phyloP scores from a whole-genome alignment of 2,113 vertebrate genomes.

The Lepidothrix coronata region DNA sequence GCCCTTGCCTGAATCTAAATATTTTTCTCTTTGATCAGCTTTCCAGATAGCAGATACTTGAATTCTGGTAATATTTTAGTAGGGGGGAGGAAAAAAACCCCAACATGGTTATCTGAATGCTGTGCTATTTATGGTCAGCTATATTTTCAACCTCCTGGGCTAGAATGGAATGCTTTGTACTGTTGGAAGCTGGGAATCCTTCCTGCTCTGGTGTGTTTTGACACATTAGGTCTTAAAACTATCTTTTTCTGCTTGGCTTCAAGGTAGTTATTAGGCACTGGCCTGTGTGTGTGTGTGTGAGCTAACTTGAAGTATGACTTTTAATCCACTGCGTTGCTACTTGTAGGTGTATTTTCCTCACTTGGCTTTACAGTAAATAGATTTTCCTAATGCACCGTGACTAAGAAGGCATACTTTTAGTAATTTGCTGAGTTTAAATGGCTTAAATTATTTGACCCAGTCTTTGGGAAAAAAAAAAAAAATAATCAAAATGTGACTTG shows the following conservation, averaged over 20 bases:
- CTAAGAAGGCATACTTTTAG: neutral
- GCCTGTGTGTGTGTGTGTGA: neutral
- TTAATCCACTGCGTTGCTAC: neutral
- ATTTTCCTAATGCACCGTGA: conserved; percentile 9
- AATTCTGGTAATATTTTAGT: conserved; percentile 39
- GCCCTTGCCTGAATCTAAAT: conserved; percentile 29
- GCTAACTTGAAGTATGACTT: neutral
- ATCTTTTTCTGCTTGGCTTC: conserved; percentile 5
- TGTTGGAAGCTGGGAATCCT: conserved; percentile 46
- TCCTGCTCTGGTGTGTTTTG: conserved; percentile 4
- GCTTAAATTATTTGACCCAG: neutral
- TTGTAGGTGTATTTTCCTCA: neutral
- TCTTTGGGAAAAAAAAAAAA: neutral
- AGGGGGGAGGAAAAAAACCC: neutral
- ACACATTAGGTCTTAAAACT: conserved; percentile 9
- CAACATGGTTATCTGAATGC: conserved; percentile 34
- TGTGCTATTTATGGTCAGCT: conserved; percentile 62
- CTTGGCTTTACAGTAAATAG: neutral
- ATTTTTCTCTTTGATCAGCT: conserved; percentile 48
- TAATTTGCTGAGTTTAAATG: neutral
- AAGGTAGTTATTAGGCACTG: neutral
- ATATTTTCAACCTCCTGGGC: conserved; percentile 30
- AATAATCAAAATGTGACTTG: neutral
- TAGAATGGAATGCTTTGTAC: conserved; percentile 67
- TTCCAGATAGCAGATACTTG: conserved; percentile 32